These are phyloP conservation scores for Periplaneta americana DNA, from an alignment of 1,140 invertebrate genomes.

Conservation along the genomic window DNA sequence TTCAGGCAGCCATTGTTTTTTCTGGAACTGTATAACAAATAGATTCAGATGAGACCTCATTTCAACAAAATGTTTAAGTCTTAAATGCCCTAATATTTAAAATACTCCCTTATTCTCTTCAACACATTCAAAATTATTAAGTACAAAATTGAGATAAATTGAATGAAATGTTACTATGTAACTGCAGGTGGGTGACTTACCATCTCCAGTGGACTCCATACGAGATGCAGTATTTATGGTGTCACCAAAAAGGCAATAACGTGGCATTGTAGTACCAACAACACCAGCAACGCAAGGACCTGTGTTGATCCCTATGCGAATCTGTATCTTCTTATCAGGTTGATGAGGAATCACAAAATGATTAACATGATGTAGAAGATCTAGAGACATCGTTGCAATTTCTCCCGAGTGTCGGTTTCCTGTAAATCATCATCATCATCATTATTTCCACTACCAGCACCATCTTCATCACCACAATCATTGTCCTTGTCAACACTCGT, in stretches of 20 bases:
- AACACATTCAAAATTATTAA: too few relatives aligned
- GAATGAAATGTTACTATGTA: too few relatives aligned
- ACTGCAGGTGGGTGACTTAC: constrained; percentile 29
- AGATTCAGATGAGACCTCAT: too few relatives aligned
- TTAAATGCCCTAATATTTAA: too few relatives aligned
- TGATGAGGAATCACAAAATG: constrained; percentile 51
- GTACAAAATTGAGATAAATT: too few relatives aligned
- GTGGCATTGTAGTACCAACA: constrained; percentile 56
- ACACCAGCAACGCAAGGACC: constrained; percentile 55
- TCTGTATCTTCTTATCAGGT: constrained; percentile 44
- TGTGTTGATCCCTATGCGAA: constrained; percentile 55
- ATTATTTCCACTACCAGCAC: neutral
- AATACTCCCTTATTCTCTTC: too few relatives aligned
- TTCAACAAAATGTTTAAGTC: too few relatives aligned
- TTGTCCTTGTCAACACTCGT: too few relatives aligned
- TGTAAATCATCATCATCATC: neutral
- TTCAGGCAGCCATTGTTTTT: too few relatives aligned
- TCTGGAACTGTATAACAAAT: too few relatives aligned
- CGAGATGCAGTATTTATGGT: constrained; percentile 47
- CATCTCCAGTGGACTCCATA: constrained; percentile 47
- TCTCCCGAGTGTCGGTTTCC: constrained; percentile 46
- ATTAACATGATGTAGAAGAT: constrained; percentile 44
- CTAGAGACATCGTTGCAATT: constrained; percentile 54
- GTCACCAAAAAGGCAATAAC: constrained; percentile 61
- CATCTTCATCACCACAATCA: too few relatives aligned